phyloP scores from a whole-genome alignment of 2,113 vertebrate species.

The Crocuta crocuta region DNA sequence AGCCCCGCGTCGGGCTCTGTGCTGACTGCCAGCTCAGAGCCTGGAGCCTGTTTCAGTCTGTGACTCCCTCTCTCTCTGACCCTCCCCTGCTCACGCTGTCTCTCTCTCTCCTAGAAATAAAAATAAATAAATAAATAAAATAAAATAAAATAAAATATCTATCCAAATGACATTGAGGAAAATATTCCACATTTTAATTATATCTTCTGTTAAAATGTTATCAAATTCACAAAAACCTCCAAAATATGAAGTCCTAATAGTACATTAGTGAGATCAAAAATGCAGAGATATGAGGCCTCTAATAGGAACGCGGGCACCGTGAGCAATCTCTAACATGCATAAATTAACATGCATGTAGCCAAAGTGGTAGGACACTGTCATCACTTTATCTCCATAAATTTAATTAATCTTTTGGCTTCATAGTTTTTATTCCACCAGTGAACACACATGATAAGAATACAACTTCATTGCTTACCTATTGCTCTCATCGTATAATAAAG shows the following conservation, averaged over 20 bases:
- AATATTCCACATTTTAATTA: constrained; percentile 21
- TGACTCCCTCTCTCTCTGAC: too few species aligned
- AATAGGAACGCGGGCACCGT: neutral
- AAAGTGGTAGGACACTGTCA: neutral
- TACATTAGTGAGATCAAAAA: neutral
- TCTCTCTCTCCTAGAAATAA: too few species aligned
- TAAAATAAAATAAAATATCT: neutral
- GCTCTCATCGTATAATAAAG: neutral
- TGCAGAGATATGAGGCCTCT: neutral
- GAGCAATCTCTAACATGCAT: neutral
- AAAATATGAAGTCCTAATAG: neutral
- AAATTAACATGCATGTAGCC: neutral
- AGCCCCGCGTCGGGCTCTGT: too few species aligned
- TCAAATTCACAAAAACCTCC: neutral
- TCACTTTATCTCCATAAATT: neutral
- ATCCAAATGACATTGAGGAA: neutral
- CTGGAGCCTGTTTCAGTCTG: too few species aligned
- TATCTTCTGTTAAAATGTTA: neutral
- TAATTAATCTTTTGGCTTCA: neutral
- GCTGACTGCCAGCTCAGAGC: too few species aligned
- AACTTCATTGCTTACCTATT: neutral
- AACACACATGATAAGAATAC: neutral
- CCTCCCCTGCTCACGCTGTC: too few species aligned
- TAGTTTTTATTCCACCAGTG: neutral
- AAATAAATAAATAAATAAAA: too few species aligned